Base-by-base conservation (phyloP, 2,888 invertebrate genomes). In the Euproctis similis region DNA sequence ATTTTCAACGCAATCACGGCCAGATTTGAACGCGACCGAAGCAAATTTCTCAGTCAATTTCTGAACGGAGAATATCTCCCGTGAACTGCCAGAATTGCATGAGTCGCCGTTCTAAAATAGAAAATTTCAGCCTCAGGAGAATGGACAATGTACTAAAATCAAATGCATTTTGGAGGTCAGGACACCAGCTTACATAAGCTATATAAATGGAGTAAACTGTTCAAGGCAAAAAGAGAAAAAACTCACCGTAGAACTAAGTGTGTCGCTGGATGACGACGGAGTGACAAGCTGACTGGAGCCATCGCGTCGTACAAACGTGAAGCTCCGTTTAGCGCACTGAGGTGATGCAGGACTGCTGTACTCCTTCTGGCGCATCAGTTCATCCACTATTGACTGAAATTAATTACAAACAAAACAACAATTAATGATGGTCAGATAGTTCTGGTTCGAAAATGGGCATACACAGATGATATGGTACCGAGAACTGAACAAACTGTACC, bases 331-430 rank as follows among this genome's bases (percentile, higher is more conserved):
- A 48, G 87, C 63, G 47, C 61, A 72, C 23, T 84, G 86, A 40
- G 85, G 85, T 1, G 86, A 67, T 54, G 48, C 50, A 11, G 85
- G 86, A 7, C 85, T 86, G 1, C 80, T 67, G 12, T 89, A 90
- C 57, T 86, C 88, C 58, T 90, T 91, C 66, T 92, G 92, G 26
- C 91, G 84, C 70, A 93, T 85, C 48, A 98, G 81, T 71, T 98
- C 98, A 61, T 97, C 96, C 1, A 98, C 98, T 88, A 98, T 95
- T 4, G 94, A 92, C 87, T 97, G 94, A 0, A 53, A 52, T 14
- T 4, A 14, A 14, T n/a, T n/a, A n/a, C n/a, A n/a, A n/a, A n/a
- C n/a, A n/a, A n/a, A n/a, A n/a, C n/a, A n/a, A n/a, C n/a, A n/a
- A n/a, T n/a, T n/a, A n/a, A n/a, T n/a, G n/a, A n/a, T n/a, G n/a